phyloP scores from a whole-genome alignment of 2,888 invertebrate genomes.

The Lasioglossum marginatum region DNA sequence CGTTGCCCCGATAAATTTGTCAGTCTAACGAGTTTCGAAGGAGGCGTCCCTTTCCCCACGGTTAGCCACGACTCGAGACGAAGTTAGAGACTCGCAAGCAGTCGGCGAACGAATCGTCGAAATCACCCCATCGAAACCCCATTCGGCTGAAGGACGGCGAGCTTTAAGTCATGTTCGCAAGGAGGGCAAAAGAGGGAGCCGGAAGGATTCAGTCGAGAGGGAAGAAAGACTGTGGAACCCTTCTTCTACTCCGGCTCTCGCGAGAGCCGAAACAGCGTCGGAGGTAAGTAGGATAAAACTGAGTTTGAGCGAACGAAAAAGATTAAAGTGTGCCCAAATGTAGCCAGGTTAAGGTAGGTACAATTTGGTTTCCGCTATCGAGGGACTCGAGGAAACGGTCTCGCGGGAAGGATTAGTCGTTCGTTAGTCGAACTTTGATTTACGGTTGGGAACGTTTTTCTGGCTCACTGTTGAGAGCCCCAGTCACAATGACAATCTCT shows the following conservation, averaged over 20 bases:
- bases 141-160: slow-evolving; percentile 72
- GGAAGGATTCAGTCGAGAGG: slow-evolving; percentile 73
- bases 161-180: slow-evolving; percentile 76
- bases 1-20: slow-evolving; percentile 65
- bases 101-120: slow-evolving; percentile 72
- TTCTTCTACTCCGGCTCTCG: slow-evolving; percentile 62
- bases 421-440: slow-evolving; percentile 27
- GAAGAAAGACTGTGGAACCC: slow-evolving; percentile 69
- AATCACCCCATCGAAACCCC: slow-evolving; percentile 75
- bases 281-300: slow-evolving; percentile 73
- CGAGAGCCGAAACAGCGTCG: slow-evolving; percentile 66
- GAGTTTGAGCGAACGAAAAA: slow-evolving; percentile 68
- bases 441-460: slow-evolving; percentile 16
- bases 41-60: slow-evolving; percentile 58
- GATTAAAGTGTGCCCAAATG: slow-evolving; percentile 68
- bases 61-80: slow-evolving; percentile 64
- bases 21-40: slow-evolving; percentile 71
- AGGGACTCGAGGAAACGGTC: slow-evolving; percentile 17
- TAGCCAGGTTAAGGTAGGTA: slow-evolving; percentile 64
- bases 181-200: slow-evolving; percentile 70
- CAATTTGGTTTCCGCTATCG: slow-evolving; percentile 29
- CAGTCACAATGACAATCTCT: not conserved
- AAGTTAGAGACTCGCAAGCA: slow-evolving; percentile 71
- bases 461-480: not conserved
- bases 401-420: slow-evolving; percentile 8